Conservation (phyloP, 2,888 invertebrate species). For the Leptinotarsa rubiginosa region DNA sequence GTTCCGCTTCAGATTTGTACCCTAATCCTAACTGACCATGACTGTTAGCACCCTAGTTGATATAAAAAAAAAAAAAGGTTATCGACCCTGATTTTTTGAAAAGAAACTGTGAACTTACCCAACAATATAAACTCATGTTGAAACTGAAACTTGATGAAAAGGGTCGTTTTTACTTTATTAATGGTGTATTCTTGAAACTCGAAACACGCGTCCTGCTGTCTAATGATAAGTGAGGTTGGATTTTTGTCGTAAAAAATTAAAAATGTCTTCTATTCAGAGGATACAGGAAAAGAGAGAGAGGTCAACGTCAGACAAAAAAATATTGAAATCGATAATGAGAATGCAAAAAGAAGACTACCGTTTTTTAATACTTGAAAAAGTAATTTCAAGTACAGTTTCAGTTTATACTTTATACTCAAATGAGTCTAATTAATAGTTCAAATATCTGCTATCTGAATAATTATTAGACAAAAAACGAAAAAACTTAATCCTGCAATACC, state of each 20-base stretch:
- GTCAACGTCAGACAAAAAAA: not conserved
- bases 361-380: too few relatives aligned
- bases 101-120: constrained; percentile 55
- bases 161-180: constrained; percentile 48
- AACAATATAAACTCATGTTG: constrained; percentile 61
- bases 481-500: too few relatives aligned
- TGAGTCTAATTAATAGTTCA: too few relatives aligned
- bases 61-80: constrained; percentile 19
- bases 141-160: constrained; percentile 33
- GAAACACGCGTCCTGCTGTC: constrained; percentile 54
- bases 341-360: not conserved
- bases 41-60: constrained; percentile 81
- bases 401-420: not conserved
- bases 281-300: constrained; percentile 14
- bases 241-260: constrained; percentile 11
- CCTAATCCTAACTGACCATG: constrained; percentile 84
- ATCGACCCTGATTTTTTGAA: not conserved
- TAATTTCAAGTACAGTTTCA: not conserved
- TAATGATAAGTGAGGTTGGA: constrained; percentile 51
- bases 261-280: constrained; percentile 21
- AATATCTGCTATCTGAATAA: too few relatives aligned
- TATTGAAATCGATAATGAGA: not conserved
- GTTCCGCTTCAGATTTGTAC: constrained; percentile 74
- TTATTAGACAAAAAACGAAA: too few relatives aligned
- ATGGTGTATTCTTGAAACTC: constrained; percentile 43